Evolutionary conservation across 2,797 vertebrate species (phyloP).

Genomic region (Poeciliopsis presidionis): DNA sequence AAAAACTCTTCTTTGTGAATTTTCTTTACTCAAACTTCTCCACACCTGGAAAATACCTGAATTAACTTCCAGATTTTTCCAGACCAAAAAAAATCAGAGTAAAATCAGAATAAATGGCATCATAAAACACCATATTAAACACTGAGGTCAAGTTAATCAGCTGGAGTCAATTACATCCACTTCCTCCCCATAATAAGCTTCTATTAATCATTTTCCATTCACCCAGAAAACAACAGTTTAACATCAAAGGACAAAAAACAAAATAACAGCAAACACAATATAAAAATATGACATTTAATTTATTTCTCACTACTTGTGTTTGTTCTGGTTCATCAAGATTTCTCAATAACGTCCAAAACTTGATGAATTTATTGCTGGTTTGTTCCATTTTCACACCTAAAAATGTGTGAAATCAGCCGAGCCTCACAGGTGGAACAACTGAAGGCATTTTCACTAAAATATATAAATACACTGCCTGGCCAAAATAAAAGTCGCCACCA

Average conservation of each 20-base stretch:
- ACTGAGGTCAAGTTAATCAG: background rate
- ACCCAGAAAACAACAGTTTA: background rate
- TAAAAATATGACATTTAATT: background rate
- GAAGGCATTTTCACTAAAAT: background rate
- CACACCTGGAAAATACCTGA: background rate
- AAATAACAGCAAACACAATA: background rate
- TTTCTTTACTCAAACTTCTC: background rate
- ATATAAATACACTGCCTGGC: background rate
- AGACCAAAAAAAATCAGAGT: background rate
- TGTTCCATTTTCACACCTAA: background rate
- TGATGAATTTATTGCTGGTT: background rate
- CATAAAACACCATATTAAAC: background rate
- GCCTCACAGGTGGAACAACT: background rate
- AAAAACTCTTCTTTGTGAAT: background rate
- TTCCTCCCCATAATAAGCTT: background rate
- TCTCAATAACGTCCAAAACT: background rate
- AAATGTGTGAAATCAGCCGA: background rate
- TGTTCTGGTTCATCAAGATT: background rate
- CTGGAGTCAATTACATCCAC: conserved; percentile 1
- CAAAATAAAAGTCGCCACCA: no score
- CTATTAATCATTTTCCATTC: background rate
- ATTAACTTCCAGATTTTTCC: background rate
- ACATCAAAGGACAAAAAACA: background rate
- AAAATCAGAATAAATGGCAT: background rate
- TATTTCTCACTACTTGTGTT: background rate